Evolutionary conservation across 2,888 invertebrate species (phyloP).

Genomic region (Choristoneura rosaceana): DNA sequence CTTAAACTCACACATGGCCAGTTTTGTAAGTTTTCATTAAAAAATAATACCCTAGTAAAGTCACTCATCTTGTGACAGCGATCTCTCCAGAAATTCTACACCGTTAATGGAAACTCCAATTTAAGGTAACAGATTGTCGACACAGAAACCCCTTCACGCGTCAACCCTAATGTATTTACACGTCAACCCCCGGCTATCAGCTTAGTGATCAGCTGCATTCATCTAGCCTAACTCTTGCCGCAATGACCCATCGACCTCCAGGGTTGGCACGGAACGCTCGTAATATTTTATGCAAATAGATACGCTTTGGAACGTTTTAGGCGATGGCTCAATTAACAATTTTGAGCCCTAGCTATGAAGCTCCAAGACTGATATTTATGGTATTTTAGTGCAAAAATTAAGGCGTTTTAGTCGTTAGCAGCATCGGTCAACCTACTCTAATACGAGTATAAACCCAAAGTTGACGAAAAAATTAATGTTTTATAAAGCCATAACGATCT

Average conservation of each 20-base stretch:
- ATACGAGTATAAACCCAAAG: not conserved
- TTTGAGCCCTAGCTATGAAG: conserved; percentile 17
- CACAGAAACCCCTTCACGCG: conserved; percentile 36
- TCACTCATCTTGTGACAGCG: not conserved
- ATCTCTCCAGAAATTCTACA: conserved; percentile 9
- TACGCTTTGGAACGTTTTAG: conserved; percentile 37
- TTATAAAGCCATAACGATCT: not conserved
- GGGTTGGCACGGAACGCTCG: conserved; percentile 60
- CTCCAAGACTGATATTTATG: conserved; percentile 10
- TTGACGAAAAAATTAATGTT: conserved; percentile 2
- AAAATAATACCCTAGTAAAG: not conserved
- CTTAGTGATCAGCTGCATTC: conserved; percentile 68
- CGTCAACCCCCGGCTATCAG: conserved; percentile 68
- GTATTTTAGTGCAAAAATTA: conserved; percentile 9
- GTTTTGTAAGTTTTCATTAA: too few species aligned
- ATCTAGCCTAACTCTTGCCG: conserved; percentile 73
- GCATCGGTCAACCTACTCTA: conserved; percentile 1
- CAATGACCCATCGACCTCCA: conserved; percentile 68
- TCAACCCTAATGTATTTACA: conserved; percentile 57
- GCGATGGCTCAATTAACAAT: conserved; percentile 35
- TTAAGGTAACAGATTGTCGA: conserved; percentile 37
- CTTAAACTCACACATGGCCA: too few species aligned
- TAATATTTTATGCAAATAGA: conserved; percentile 69
- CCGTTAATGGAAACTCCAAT: conserved; percentile 33
- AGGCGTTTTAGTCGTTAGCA: not conserved